These are phyloP conservation scores for Seriola rivoliana DNA, from an alignment of 2,113 vertebrate genomes.

Conservation along the genomic window DNA sequence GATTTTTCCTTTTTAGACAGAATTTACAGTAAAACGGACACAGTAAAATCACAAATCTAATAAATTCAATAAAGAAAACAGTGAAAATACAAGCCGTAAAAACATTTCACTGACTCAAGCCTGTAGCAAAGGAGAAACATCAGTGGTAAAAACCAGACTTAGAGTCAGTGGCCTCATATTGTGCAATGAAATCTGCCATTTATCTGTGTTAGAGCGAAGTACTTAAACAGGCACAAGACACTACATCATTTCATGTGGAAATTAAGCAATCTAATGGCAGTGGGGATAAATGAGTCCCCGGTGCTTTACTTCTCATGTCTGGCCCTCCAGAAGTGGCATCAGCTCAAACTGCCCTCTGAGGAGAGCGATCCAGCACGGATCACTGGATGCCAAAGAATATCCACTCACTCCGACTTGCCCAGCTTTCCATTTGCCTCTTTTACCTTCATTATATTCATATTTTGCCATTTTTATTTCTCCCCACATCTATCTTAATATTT, in stretches of 20 bases:
- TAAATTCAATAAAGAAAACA: background rate
- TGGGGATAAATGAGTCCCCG: conserved; percentile 35
- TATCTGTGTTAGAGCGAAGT: conserved; percentile 41
- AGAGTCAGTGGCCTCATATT: conserved; percentile 8
- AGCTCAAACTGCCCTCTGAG: conserved; percentile 52
- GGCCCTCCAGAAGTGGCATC: conserved; percentile 52
- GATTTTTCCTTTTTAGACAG: background rate
- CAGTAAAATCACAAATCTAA: background rate
- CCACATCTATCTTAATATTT: conserved; percentile 28
- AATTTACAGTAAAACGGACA: background rate
- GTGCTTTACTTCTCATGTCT: conserved; percentile 20
- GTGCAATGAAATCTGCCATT: conserved; percentile 20
- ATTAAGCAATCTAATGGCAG: conserved; percentile 46
- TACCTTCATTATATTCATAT: conserved; percentile 33
- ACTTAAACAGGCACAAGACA: conserved; percentile 42
- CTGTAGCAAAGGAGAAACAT: background rate
- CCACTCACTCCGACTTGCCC: conserved; percentile 23
- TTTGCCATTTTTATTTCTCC: conserved; percentile 32
- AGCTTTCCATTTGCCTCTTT: conserved; percentile 35
- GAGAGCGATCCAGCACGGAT: conserved; percentile 16
- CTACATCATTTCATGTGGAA: conserved; percentile 50
- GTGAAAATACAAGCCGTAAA: conserved; percentile 8
- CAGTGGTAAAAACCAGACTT: background rate
- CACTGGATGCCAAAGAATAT: conserved; percentile 27
- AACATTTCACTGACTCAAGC: background rate